Evolutionary conservation across 2,113 vertebrate species (phyloP), one percentile per base, ranked within the genome.

Genomic region (Nyctereutes procyonoides): DNA sequence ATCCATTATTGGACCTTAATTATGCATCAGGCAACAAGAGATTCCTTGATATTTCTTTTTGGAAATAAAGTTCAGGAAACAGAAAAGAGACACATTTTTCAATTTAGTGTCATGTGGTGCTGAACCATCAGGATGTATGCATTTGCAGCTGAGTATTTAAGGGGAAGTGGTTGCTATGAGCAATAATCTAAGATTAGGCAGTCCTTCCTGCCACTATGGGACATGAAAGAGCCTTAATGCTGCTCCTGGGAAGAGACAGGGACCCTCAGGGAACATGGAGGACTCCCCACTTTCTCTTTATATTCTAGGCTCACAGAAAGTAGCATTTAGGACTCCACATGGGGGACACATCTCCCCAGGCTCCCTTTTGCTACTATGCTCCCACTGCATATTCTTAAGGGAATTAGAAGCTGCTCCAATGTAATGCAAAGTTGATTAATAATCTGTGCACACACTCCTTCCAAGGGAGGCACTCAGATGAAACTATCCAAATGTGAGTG

Each of bases 371-470:
- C 71, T 30, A 16, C n/a, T 55, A 4, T 28, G 8, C 8, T 93
- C 84, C 90, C 62, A 35, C 22, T 43, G 74, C 12, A 82, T 32
- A 48, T 48, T 93, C 56, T 93, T 83, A 43, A 65, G 88, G 87
- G 83, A 88, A 90, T 97, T 55, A 65, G 62, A 67, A 35, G 38
- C 76, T 32, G 28, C 51, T 89, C 71, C 69, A 74, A 30, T 26
- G 16, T 22, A 43, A 91, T 67, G 80, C 56, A 69, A 87, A 73
- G 62, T 81, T 95, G 87, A 89, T 97, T 95, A 95, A 93, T 79
- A 82, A 92, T 93, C 71, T 63, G 35, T 91, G 76, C 80, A 95
- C 13, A 35, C 7, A 20, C 17, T 95, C 48, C 22, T 89, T 95
- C 58, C 56, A 30, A 80, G 88, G 88, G 30, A 96, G 56, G 43